Evolutionary conservation across 2,113 vertebrate genomes (phyloP).

Genomic region (Cyanistes caeruleus): DNA sequence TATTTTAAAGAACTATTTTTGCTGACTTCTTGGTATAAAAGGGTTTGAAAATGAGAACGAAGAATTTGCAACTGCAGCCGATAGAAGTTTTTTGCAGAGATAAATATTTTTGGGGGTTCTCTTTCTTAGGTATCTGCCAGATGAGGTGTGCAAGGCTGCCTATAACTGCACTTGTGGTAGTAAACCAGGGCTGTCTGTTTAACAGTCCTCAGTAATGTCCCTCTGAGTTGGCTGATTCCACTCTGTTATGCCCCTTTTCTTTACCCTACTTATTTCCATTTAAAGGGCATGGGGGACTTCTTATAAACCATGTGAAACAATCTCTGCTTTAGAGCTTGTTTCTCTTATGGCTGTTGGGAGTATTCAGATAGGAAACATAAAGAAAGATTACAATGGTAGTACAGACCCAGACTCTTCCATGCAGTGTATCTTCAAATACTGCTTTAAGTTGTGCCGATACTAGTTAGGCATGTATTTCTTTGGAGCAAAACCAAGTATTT

Average conservation of each 20-base stretch:
- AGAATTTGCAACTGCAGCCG: background rate
- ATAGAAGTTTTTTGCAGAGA: background rate
- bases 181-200: background rate
- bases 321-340: background rate
- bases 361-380: background rate
- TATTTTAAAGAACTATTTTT: background rate
- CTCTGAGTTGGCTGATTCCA: background rate
- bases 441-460: background rate
- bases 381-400: too few species aligned
- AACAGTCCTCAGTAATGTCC: background rate
- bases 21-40: background rate
- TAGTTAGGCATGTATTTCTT: background rate
- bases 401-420: background rate
- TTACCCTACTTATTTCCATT: background rate
- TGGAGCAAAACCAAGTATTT: background rate
- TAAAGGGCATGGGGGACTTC: background rate
- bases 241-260: background rate
- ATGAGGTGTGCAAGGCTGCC: background rate
- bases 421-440: background rate
- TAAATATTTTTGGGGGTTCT: background rate
- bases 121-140: background rate
- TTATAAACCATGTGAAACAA: background rate
- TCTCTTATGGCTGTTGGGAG: rapidly evolving
- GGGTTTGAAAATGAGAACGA: background rate
- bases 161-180: background rate